Percentiles rank a stretch among this genome's conserved stretches.
Conservation (phyloP, 2,888 invertebrate genomes). For the Tiliacea citrago region DNA sequence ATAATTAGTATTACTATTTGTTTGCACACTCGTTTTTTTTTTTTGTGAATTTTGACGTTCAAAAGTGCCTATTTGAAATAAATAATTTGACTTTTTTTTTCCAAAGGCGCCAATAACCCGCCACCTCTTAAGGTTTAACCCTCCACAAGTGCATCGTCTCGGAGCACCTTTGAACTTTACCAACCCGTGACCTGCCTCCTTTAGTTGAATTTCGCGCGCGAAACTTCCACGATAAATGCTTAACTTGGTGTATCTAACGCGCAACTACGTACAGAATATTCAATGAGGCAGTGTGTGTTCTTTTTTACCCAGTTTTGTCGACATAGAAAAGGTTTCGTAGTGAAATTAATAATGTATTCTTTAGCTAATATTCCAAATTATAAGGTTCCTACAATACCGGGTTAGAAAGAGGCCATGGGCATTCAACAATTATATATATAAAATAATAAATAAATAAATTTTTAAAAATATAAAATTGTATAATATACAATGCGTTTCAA, state of each 20-base stretch:
- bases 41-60: no score
- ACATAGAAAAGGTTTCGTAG: slow-evolving; percentile 2
- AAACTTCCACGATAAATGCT: slow-evolving; percentile 39
- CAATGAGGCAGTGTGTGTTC: slow-evolving; percentile 18
- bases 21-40: no score
- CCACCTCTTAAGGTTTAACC: slow-evolving; percentile 40
- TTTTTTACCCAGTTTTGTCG: slow-evolving; percentile 23
- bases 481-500: slow-evolving; percentile 51
- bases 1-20: no score
- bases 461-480: no score
- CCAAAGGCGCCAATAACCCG: slow-evolving; percentile 22
- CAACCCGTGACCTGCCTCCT: slow-evolving; percentile 33
- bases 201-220: slow-evolving; percentile 33
- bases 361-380: neutral
- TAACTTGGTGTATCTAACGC: slow-evolving; percentile 17
- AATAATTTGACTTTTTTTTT: no score
- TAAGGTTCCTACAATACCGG: neutral
- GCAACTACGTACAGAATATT: slow-evolving; percentile 30
- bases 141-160: slow-evolving; percentile 27
- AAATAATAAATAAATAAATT: no score
- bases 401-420: neutral
- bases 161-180: slow-evolving; percentile 50
- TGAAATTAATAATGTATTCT: neutral
- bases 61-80: no score
- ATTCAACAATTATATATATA: neutral